These are phyloP conservation scores for Antennarius maculatus DNA, from an alignment of 2,797 vertebrate species.

Conservation along the genomic window DNA sequence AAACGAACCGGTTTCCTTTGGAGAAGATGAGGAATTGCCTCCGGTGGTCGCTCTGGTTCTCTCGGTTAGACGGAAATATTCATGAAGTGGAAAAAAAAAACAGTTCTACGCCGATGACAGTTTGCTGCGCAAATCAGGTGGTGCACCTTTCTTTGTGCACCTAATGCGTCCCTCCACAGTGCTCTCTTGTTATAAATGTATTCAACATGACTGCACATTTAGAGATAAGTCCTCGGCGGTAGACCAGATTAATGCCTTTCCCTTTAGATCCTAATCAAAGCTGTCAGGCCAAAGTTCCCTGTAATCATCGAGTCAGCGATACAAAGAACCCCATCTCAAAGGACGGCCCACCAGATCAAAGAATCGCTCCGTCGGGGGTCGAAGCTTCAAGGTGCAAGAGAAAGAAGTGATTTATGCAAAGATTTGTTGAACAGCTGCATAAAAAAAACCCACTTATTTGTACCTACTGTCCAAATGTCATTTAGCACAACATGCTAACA, in stretches of 20 bases:
- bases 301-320: constrained; percentile 23
- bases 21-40: background rate
- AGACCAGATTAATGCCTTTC: background rate
- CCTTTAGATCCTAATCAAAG: constrained; percentile 23
- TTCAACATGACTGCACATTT: background rate
- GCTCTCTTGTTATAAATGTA: background rate
- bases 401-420: constrained; percentile 2
- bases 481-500: too few species aligned
- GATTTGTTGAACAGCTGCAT: background rate
- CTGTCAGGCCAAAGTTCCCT: constrained; percentile 15
- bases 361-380: constrained; percentile 5
- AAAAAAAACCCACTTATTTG: background rate
- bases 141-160: background rate
- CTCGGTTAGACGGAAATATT: background rate
- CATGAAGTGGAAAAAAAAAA: background rate
- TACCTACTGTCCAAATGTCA: too few species aligned
- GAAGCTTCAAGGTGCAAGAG: background rate
- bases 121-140: background rate
- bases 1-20: background rate
- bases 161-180: background rate
- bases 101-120: background rate
- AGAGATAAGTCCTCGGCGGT: background rate
- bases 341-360: constrained; percentile 1
- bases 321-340: constrained; percentile 31
- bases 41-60: too few species aligned